Evolutionary conservation across 2,113 vertebrate species (phyloP), one percentile per base, ranked within the genome.

Genomic region (Vimba vimba): DNA sequence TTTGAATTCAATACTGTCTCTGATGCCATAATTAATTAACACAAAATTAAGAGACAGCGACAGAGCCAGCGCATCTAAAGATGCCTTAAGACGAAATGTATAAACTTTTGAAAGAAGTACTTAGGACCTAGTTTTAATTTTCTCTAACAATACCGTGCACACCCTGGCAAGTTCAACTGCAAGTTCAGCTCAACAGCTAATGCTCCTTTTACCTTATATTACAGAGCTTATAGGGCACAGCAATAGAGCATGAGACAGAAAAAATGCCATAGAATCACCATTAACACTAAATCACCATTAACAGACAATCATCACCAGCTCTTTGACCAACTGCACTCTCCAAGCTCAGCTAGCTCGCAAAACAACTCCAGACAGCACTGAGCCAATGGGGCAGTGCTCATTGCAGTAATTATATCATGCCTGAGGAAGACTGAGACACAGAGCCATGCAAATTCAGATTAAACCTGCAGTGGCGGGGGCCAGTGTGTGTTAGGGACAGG

Each of bases 341-440:
- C 90, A 95, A 95, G 95, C 91, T 94, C 93, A 92, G 15, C n/a
- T n/a, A 92, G 12, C n/a, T 43, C 15, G 68, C 17, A 55, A 77
- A 77, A 77, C 27, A 77, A 21, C 73, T 21, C 27, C 17, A 33
- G 45, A 55, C 75, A 79, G 69, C 36, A 45, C 92, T 94, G 91
- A 94, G 71, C 79, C 84, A 59, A 92, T 93, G 89, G 89, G 89
- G 89, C 94, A 95, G 91, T 94, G 94, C 92, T 97, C 96, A 97
- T 95, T 96, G 96, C 96, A 96, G 96, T 98, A 98, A 98, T 98
- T 95, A 98, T 96, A 99, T 98, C 97, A 98, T 96, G 95, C 96
- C 95, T 94, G 96, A 96, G 97, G 96, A 97, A 94, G 95, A 96
- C 94, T 94, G 96, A 93, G 94, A 96, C 95, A 97, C 96, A 97